phyloP scores from a whole-genome alignment of 2,888 invertebrate species.

The Dryocosmus kuriphilus region DNA sequence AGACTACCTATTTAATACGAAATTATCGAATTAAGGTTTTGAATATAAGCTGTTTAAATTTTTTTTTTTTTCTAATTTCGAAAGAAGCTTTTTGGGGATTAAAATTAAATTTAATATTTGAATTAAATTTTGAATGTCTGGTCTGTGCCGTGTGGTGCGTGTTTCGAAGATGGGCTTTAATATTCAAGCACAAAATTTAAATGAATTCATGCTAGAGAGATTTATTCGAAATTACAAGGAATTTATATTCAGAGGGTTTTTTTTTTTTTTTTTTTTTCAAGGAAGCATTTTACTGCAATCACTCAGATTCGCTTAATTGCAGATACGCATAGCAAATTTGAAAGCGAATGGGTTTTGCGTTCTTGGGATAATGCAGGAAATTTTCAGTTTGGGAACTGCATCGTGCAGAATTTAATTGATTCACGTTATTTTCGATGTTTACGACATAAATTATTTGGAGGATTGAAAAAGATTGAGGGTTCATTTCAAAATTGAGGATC shows the following conservation, averaged over 20 bases:
- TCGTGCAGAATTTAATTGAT: constrained; percentile 8
- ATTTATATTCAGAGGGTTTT: background rate
- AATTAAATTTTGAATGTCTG: constrained; percentile 43
- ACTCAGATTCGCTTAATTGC: background rate
- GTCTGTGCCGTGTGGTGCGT: constrained; percentile 66
- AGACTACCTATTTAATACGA: background rate
- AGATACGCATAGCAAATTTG: background rate
- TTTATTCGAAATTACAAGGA: constrained; percentile 62
- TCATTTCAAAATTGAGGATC: background rate
- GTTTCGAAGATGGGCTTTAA: constrained; percentile 60
- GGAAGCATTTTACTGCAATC: background rate
- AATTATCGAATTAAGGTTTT: background rate
- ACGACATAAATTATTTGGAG: background rate
- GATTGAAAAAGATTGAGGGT: background rate
- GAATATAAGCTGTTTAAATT: too few relatives aligned
- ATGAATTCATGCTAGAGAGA: constrained; percentile 65
- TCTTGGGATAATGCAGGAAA: background rate
- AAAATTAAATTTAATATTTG: background rate
- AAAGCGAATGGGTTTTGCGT: constrained; percentile 9
- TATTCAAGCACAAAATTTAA: constrained; percentile 54
- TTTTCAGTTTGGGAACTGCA: background rate
- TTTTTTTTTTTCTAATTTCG: too few relatives aligned
- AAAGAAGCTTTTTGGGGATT: background rate
- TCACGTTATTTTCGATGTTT: background rate
- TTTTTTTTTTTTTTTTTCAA: background rate